phyloP scores from a whole-genome alignment of 1,140 invertebrate species.

The Metopolophium dirhodum region DNA sequence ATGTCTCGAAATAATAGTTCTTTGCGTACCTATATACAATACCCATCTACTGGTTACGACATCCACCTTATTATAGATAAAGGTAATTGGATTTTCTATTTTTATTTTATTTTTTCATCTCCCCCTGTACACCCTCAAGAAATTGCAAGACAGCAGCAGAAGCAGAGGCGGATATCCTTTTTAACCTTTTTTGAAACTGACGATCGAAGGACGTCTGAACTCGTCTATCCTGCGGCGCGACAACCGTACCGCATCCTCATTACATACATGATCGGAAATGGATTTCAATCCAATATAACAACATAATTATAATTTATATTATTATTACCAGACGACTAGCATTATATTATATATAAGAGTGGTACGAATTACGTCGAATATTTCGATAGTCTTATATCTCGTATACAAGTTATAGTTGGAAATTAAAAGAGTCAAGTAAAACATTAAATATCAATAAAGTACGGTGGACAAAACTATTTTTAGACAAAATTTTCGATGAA shows the following conservation, averaged over 20 bases:
- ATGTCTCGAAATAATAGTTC: neutral
- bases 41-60: neutral
- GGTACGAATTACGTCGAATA: neutral
- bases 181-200: neutral
- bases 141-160: neutral
- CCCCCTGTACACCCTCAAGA: neutral
- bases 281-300: neutral
- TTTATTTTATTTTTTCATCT: neutral
- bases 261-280: neutral
- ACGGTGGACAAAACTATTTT: neutral
- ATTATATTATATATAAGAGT: neutral
- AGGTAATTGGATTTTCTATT: slow-evolving; percentile 33
- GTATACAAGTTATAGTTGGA: too few species aligned
- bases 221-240: neutral
- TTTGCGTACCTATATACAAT: neutral
- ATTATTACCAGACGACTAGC: neutral
- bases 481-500: neutral
- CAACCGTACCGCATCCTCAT: neutral
- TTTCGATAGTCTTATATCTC: neutral
- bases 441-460: too few species aligned
- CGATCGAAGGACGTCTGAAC: neutral
- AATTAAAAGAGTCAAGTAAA: too few species aligned
- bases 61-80: slow-evolving; percentile 15
- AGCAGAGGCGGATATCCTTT: neutral
- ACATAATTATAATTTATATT: neutral